Evolutionary conservation across 2,888 invertebrate species (phyloP).

Genomic region (Lacanobia wlatinum): DNA sequence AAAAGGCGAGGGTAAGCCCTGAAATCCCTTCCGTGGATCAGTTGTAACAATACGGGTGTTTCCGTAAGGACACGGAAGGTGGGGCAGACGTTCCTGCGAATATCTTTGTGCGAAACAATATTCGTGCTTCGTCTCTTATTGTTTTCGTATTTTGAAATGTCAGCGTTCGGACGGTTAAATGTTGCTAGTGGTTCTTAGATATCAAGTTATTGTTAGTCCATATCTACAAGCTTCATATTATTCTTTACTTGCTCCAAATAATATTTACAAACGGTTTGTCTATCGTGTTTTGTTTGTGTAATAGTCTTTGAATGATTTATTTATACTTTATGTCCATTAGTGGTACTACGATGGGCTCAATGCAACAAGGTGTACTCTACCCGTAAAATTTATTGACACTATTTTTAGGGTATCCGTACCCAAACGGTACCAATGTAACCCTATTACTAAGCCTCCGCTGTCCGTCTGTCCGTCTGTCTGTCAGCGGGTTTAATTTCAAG

Average conservation of each 20-base stretch:
- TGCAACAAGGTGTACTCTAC: too few species aligned
- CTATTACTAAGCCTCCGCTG: too few species aligned
- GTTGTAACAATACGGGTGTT: conserved; percentile 72
- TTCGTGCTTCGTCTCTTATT: conserved; percentile 55
- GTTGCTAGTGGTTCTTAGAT: conserved; percentile 18
- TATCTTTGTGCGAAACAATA: conserved; percentile 67
- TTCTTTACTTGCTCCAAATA: not conserved
- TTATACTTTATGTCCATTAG: too few species aligned
- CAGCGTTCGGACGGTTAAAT: conserved; percentile 34
- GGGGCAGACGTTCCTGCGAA: conserved; percentile 70
- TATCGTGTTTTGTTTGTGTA: not conserved
- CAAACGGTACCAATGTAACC: too few species aligned
- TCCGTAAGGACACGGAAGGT: conserved; percentile 73
- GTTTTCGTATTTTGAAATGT: conserved; percentile 59
- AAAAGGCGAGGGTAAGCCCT: conserved; percentile 62
- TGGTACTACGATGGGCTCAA: too few species aligned
- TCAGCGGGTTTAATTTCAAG: too few species aligned
- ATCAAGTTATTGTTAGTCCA: conserved; percentile 18
- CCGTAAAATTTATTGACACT: too few species aligned
- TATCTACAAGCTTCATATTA: not conserved
- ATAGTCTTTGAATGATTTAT: too few species aligned
- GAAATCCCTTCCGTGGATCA: conserved; percentile 68
- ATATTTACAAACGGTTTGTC: not conserved
- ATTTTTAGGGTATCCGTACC: too few species aligned
- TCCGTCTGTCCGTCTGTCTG: too few species aligned